Base-by-base conservation (phyloP, 2,113 vertebrate species). In the Oenanthe oenanthe region DNA sequence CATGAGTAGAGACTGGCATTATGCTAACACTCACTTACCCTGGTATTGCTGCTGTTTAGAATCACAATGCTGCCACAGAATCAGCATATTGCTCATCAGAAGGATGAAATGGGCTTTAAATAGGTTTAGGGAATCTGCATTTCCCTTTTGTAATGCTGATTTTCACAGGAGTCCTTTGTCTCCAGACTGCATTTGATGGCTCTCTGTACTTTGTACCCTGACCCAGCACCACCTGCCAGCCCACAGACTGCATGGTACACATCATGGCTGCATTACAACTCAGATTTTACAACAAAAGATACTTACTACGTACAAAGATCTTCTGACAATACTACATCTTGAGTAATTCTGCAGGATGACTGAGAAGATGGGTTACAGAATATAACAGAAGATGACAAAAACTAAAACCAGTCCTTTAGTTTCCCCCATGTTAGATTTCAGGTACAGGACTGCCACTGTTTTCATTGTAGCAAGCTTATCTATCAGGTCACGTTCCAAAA, bases 81-180 rank as follows among this genome's bases (percentile, higher is more conserved):
- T 72, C 75, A 60, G 48, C 82, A 83, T 53, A 75, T 22, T 63
- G 71, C n/a, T 51, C 50, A 72, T 68, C 36, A 72, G 56, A 85
- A 83, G 36, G 58, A 90, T 75, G 36, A 82, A 88, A 82, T 12
- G 12, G 18, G 28, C 26, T 82, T 85, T 76, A 72, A 75, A 79
- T 76, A 73, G 31, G 15, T 93, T 84, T 83, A 79, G 58, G 13
- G 10, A 90, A 79, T 76, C 70, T 88, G 82, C 74, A 76, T 72
- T 76, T 85, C 54, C 47, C 58, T 65, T 92, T 92, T 90, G 78
- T 92, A 68, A 94, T 75, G 74, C 74, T 72, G 40, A 85, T 92
- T 93, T 85, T 82, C 82, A 85, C 10, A 29, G 58, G 25, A 89
- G 3, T 82, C 74, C 72, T 67, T 75, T 90, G 34, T 67, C 48